Conservation (phyloP, 2,113 vertebrate species). For the Porphyrio hochstetteri region DNA sequence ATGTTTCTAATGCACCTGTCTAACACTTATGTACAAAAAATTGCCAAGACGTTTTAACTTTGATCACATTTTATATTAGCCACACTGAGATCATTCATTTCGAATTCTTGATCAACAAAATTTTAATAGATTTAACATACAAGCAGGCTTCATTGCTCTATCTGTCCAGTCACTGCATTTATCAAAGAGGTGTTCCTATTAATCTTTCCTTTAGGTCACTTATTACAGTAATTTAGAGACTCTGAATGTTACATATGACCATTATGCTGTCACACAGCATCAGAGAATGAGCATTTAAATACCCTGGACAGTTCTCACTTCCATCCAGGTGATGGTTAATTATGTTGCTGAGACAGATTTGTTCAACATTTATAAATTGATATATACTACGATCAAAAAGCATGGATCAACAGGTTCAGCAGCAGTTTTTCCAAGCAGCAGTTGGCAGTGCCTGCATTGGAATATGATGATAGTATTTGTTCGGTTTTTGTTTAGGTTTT, state of each 20-base stretch:
- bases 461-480: neutral
- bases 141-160: neutral
- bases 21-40: conserved; percentile 6
- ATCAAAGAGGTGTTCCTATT: neutral
- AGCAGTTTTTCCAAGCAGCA: neutral
- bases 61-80: neutral
- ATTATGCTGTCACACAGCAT: neutral
- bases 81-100: neutral
- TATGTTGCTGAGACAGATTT: neutral
- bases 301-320: neutral
- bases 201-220: neutral
- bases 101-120: neutral
- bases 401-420: neutral
- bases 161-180: neutral
- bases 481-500: neutral
- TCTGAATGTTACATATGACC: neutral
- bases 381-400: neutral
- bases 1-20: neutral
- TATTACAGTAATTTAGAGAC: neutral
- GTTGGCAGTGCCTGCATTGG: neutral
- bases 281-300: neutral
- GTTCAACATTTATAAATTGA: neutral
- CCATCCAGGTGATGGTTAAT: neutral
- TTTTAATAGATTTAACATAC: neutral
- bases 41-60: neutral